These are phyloP conservation scores for Cancer borealis DNA, from an alignment of 2,888 invertebrate genomes.

Conservation along the genomic window DNA sequence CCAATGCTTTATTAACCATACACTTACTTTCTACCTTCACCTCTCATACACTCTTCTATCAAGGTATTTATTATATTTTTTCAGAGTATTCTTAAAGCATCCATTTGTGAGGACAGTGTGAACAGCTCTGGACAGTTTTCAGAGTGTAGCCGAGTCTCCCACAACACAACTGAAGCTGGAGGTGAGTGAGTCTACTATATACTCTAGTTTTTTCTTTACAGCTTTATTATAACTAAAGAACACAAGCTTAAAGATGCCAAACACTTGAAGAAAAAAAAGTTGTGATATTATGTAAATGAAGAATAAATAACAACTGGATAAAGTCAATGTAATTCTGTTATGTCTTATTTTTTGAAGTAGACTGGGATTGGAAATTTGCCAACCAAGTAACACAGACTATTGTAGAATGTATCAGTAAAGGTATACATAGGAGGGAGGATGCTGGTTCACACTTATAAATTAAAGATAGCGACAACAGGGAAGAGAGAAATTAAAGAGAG, in stretches of 20 bases:
- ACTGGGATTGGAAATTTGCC: no score
- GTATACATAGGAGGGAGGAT: no score
- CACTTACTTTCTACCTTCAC: neutral
- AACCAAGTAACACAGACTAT: no score
- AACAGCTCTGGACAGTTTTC: constrained; percentile 39
- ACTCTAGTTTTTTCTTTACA: neutral
- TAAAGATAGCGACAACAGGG: no score
- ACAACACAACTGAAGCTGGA: constrained; percentile 33
- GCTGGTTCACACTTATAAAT: no score
- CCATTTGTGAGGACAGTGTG: constrained; percentile 14
- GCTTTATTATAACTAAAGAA: neutral
- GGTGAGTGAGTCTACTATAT: constrained; percentile 22
- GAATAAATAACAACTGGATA: no score
- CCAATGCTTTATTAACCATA: no score
- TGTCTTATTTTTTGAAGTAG: no score
- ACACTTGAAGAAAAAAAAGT: neutral
- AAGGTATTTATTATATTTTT: neutral
- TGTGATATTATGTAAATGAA: no score
- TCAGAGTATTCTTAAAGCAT: constrained; percentile 59
- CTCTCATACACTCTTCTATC: neutral
- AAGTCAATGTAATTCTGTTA: no score
- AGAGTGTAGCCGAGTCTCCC: constrained; percentile 3
- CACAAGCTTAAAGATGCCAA: neutral
- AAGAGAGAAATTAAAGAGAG: no score
- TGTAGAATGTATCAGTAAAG: no score